These are phyloP conservation scores for Neoascia interrupta DNA, from an alignment of 2,888 invertebrate species.

Conservation along the genomic window DNA sequence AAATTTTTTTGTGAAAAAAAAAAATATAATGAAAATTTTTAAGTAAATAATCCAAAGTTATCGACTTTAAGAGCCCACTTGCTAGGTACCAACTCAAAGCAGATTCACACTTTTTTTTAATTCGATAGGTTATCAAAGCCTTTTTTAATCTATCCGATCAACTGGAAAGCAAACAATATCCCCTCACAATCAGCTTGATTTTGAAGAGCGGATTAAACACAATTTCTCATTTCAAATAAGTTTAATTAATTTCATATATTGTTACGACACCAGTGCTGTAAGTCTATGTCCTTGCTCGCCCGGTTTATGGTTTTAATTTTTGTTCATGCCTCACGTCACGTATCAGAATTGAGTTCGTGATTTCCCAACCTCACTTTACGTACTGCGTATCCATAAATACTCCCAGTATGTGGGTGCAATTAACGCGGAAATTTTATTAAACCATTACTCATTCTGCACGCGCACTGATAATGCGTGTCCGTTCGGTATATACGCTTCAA, in stretches of 20 bases:
- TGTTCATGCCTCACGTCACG: slow-evolving; percentile 46
- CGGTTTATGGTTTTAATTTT: not conserved
- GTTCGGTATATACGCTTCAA: slow-evolving; percentile 44
- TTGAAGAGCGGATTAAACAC: slow-evolving; percentile 32
- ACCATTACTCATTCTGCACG: slow-evolving; percentile 66
- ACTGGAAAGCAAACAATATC: slow-evolving; percentile 40
- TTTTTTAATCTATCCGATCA: slow-evolving; percentile 37
- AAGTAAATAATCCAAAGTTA: too few relatives aligned
- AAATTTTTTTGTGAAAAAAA: too few relatives aligned
- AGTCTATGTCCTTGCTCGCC: not conserved
- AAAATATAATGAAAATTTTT: too few relatives aligned
- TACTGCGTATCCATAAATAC: slow-evolving; percentile 17
- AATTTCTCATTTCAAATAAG: slow-evolving; percentile 55
- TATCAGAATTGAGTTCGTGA: slow-evolving; percentile 61
- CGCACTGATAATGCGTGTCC: slow-evolving; percentile 66
- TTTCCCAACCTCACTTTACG: slow-evolving; percentile 49
- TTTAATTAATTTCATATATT: slow-evolving; percentile 65
- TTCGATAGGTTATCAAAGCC: not conserved
- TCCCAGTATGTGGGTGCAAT: slow-evolving; percentile 43
- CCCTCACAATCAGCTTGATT: slow-evolving; percentile 39
- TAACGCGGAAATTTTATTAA: slow-evolving; percentile 62
- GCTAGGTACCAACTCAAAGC: too few relatives aligned
- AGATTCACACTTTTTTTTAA: too few relatives aligned
- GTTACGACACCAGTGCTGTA: slow-evolving; percentile 61
- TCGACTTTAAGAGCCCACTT: too few relatives aligned